phyloP scores from a whole-genome alignment of 2,888 invertebrate species.

The Hanleya hanleyi region DNA sequence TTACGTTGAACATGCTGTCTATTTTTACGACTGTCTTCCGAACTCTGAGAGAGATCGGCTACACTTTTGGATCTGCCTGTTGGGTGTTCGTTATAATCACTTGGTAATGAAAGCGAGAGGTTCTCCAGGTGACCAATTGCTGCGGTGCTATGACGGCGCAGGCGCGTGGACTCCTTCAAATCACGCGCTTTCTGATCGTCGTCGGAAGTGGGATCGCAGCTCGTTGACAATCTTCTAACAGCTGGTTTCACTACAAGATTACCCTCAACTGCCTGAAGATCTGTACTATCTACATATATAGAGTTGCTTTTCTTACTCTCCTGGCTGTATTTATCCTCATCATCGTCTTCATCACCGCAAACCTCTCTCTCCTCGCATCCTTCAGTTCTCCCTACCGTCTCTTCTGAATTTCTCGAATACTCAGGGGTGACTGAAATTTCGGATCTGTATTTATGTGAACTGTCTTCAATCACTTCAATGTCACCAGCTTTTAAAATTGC shows the following conservation, averaged over 20 bases:
- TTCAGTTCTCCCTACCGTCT: neutral
- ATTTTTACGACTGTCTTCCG: neutral
- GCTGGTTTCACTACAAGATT: neutral
- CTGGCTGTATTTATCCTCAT: neutral
- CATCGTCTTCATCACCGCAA: neutral
- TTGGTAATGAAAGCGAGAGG: neutral
- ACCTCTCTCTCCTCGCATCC: neutral
- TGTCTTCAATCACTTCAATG: too few species aligned
- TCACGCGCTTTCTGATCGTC: neutral
- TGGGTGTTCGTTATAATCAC: too few species aligned
- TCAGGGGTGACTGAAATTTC: too few species aligned
- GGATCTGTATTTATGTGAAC: too few species aligned
- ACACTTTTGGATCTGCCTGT: conserved; percentile 1
- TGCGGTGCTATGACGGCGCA: neutral
- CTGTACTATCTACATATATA: neutral
- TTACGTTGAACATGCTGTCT: neutral
- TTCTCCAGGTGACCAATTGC: neutral
- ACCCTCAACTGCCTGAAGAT: neutral
- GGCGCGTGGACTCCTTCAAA: neutral
- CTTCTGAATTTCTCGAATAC: too few species aligned
- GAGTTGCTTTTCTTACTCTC: neutral
- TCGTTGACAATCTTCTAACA: neutral
- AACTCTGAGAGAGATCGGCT: neutral
- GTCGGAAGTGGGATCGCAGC: neutral
- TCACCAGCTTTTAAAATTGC: too few species aligned